Conservation (phyloP, 2,113 vertebrate species). For the Acanthisitta chloris region DNA sequence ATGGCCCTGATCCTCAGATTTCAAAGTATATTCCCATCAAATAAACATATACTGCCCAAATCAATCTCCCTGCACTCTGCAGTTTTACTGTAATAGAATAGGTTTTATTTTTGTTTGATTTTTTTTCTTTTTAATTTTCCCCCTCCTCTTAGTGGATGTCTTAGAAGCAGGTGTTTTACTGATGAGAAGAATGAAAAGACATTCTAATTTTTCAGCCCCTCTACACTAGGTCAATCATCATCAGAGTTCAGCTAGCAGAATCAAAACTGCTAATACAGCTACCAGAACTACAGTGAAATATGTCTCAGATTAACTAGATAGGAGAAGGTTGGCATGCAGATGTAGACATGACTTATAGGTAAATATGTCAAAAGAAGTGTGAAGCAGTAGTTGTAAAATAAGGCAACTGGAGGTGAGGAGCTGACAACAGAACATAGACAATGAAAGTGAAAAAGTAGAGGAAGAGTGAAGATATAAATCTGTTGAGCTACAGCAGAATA, state of each 20-base stretch:
- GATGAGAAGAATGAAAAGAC: background rate
- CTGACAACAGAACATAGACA: background rate
- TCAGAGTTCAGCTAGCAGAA: background rate
- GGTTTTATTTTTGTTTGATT: background rate
- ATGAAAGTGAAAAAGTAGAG: background rate
- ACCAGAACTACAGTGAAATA: background rate
- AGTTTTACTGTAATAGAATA: background rate
- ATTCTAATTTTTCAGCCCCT: background rate
- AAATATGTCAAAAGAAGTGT: background rate
- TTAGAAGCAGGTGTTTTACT: background rate
- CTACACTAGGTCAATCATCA: background rate
- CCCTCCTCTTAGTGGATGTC: background rate
- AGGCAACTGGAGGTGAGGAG: background rate
- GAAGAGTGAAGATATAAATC: background rate
- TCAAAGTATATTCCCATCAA: background rate
- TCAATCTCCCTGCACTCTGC: background rate
- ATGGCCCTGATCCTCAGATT: background rate
- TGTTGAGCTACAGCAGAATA: background rate
- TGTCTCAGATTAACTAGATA: background rate
- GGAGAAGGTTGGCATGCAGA: background rate
- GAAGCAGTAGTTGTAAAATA: background rate
- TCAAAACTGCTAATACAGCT: background rate
- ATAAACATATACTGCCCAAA: background rate
- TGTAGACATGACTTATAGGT: background rate
- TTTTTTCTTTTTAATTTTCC: accelerated